A percentile compares a stretch with the other conserved stretches of the same genome.
Evolutionary conservation across 2,797 vertebrate species (phyloP).

Genomic region (Epinephelus awoara): DNA sequence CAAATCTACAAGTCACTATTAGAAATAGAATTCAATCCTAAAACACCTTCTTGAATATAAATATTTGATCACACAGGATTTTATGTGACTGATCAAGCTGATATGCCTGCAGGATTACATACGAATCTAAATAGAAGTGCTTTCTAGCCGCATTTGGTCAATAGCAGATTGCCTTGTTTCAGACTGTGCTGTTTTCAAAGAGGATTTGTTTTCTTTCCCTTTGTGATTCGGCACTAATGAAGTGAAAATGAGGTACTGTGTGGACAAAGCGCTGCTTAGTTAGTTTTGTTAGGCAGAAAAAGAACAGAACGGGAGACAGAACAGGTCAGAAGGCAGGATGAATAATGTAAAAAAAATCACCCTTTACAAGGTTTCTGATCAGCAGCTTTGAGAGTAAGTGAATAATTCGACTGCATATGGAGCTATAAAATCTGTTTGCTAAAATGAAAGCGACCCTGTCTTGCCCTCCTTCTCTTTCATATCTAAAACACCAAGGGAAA

Average conservation of each 20-base stretch:
- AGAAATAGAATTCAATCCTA: conserved; percentile 3
- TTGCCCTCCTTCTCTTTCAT: conserved; percentile 25
- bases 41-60: background rate
- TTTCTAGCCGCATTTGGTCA: background rate
- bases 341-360: conserved; percentile 18
- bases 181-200: background rate
- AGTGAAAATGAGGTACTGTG: conserved; percentile 11
- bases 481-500: conserved; percentile 24
- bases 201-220: conserved; percentile 9
- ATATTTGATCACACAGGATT: conserved; percentile 8
- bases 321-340: conserved; percentile 19
- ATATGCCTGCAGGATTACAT: conserved; percentile 1
- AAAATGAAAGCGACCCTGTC: conserved; percentile 31
- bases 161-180: conserved; percentile 1
- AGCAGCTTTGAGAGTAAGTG: conserved; percentile 4
- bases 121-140: background rate
- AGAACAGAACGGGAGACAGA: background rate
- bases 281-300: conserved; percentile 5
- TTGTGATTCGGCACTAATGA: conserved; percentile 31
- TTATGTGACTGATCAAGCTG: background rate
- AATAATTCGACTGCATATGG: conserved; percentile 5
- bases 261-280: conserved; percentile 2
- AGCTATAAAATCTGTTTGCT: background rate
- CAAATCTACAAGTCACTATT: conserved; percentile 3
- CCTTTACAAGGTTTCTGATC: conserved; percentile 16